Conservation (phyloP, 2,113 vertebrate species). For the Neolamprologus fasciatus region DNA sequence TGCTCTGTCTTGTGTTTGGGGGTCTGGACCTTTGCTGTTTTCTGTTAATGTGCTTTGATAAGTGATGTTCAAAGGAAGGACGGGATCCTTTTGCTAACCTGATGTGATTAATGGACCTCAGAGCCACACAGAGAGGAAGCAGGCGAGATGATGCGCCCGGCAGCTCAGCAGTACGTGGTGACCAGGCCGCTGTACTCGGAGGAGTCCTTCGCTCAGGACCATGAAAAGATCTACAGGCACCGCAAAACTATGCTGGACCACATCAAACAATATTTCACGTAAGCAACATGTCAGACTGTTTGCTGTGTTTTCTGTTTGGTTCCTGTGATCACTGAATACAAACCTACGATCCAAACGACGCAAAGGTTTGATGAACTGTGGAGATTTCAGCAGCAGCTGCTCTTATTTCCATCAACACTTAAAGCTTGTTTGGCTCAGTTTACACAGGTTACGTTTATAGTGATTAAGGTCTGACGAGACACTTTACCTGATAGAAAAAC, state of each 20-base stretch:
- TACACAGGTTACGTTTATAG: not conserved
- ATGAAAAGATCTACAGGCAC: slow-evolving; percentile 75
- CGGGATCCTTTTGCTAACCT: not conserved
- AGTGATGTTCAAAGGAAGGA: slow-evolving; percentile 42
- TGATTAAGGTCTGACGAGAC: not conserved
- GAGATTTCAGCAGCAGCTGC: not conserved
- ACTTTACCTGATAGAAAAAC: not conserved
- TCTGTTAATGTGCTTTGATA: slow-evolving; percentile 23
- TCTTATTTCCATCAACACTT: not conserved
- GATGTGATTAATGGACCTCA: slow-evolving; percentile 39
- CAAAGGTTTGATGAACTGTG: no score
- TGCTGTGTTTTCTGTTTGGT: no score
- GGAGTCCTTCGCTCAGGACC: slow-evolving; percentile 74
- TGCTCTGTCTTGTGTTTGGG: not conserved
- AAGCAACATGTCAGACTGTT: no score
- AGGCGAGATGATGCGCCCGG: slow-evolving; percentile 71
- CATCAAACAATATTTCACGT: no score
- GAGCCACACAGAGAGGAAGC: slow-evolving; percentile 21
- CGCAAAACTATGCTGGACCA: slow-evolving; percentile 66
- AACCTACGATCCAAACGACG: rapidly evolving
- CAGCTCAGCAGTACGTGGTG: slow-evolving; percentile 79
- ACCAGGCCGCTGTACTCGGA: slow-evolving; percentile 83
- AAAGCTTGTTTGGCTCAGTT: not conserved
- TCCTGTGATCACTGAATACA: no score
- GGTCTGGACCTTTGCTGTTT: slow-evolving; percentile 49